Evolutionary conservation across 2,797 vertebrate genomes (phyloP).

Genomic region (Poecilia velifera): DNA sequence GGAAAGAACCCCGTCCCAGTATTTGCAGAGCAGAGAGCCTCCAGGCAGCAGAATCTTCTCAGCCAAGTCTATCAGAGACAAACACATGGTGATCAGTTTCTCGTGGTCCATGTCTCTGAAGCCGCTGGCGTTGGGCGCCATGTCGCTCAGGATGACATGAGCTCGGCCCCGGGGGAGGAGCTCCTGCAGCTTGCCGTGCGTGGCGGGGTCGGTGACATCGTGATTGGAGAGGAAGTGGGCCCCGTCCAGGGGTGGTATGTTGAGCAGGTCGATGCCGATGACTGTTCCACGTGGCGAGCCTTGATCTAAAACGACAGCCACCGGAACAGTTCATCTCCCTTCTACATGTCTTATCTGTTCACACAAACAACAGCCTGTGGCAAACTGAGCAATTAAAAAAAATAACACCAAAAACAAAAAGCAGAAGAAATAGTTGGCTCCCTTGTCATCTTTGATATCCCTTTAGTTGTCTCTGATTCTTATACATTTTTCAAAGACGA

Average conservation of each 20-base stretch:
- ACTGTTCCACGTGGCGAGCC: conserved; percentile 83
- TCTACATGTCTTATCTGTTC: background rate
- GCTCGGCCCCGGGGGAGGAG: conserved; percentile 84
- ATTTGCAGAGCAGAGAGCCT: conserved; percentile 90
- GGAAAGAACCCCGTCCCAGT: conserved; percentile 88
- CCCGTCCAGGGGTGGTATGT: conserved; percentile 86
- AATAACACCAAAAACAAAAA: background rate
- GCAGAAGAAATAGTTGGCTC: background rate
- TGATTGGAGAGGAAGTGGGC: conserved; percentile 85
- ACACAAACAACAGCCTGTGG: background rate
- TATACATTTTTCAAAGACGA: background rate
- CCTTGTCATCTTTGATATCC: background rate
- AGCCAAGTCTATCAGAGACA: conserved; percentile 83
- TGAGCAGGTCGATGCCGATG: conserved; percentile 89
- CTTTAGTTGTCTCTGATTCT: background rate
- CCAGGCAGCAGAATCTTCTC: conserved; percentile 78
- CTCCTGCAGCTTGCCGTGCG: conserved; percentile 74
- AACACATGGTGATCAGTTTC: conserved; percentile 84
- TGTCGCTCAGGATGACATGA: conserved; percentile 92
- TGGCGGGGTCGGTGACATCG: conserved; percentile 82
- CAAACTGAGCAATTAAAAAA: background rate
- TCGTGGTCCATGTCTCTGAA: conserved; percentile 91
- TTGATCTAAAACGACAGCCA: conserved; percentile 76
- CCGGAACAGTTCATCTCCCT: background rate
- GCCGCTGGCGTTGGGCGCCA: conserved; percentile 94